Base-by-base conservation (phyloP, 1,140 invertebrate species). In the Lycorma delicatula region DNA sequence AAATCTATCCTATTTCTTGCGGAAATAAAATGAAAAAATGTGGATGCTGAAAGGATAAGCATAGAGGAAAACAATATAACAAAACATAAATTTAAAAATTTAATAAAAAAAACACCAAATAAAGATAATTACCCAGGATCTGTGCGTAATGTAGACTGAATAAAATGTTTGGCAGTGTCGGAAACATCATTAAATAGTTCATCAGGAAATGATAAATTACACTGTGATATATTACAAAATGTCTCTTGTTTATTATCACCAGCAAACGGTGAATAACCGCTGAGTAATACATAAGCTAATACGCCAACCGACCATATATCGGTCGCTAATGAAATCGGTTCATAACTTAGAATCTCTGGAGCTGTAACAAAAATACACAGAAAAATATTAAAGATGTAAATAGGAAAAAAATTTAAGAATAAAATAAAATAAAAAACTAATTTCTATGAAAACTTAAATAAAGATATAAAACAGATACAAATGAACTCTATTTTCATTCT, bases 251-350 rank as follows among this genome's bases (percentile, higher is more conserved):
- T 95, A 57, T 85, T 90, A 70, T 96, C 89, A 41, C 91, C 93
- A 50, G 87, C 91, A 72, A 97, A 97, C 12, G 93, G 94, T 20
- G 91, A 93, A 70, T 86, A 89, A 61, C 93, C 93, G 49, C 89
- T 92, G 52, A 97, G 74, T 61, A 97, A 80, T 4, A 97, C 94
- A 73, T 97, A 97, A 2, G 90, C 81, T 62, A 97, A 74, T 13
- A 97, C 91, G 41, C 94, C 94, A 16, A 66, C 65, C 23, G 60
- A 95, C 93, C 94, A 97, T 79, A 97, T 93, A 74, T 97, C 94
- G 27, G 93, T 94, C 18, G 89, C 82, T 58, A 95, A 76, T 55
- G 86, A 87, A 61, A 97, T 85, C 44, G 93, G 91, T 73, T 97
- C 92, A 74, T 95, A 97, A 67, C 89, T 91, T 25, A 97, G 77